These are phyloP conservation scores for Lycopodina hypogea DNA, from an alignment of 37 sponge, comb jelly and placozoan species.

Conservation along the genomic window DNA sequence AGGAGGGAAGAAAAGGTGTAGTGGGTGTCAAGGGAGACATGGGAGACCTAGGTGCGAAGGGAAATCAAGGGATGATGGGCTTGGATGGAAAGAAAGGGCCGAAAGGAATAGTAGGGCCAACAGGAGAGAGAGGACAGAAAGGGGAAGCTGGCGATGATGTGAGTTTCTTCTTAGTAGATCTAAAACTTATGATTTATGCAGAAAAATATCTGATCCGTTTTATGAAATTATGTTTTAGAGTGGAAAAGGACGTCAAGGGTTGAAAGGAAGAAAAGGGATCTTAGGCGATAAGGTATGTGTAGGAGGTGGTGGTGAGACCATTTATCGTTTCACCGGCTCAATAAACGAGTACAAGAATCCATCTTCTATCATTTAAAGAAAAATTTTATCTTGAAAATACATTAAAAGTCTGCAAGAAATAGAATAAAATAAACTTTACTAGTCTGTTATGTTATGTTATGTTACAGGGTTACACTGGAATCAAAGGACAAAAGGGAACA, in stretches of 20 bases:
- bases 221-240: conserved; percentile 16
- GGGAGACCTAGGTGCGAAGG: conserved; percentile 23
- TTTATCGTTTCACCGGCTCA: no score
- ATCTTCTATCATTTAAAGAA: no score
- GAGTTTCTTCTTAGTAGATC: neutral
- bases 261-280: conserved; percentile 4
- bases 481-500: no score
- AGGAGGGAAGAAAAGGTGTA: conserved; percentile 11
- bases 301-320: no score
- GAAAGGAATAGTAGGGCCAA: conserved; percentile 30
- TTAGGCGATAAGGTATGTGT: neutral
- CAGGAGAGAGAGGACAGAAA: conserved; percentile 30
- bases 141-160: conserved; percentile 54
- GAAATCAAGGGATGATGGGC: conserved; percentile 8
- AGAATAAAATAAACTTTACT: no score
- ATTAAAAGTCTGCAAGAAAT: no score
- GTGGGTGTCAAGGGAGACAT: conserved; percentile 16
- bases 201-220: neutral
- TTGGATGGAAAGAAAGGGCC: conserved; percentile 10
- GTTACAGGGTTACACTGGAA: no score
- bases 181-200: neutral
- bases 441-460: no score
- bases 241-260: conserved; percentile 3
- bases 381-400: no score
- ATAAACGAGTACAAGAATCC: no score